Evolutionary conservation across 2,888 invertebrate species (phyloP), one percentile per base, ranked within the genome.

Genomic region (Pseudococcus longispinus): DNA sequence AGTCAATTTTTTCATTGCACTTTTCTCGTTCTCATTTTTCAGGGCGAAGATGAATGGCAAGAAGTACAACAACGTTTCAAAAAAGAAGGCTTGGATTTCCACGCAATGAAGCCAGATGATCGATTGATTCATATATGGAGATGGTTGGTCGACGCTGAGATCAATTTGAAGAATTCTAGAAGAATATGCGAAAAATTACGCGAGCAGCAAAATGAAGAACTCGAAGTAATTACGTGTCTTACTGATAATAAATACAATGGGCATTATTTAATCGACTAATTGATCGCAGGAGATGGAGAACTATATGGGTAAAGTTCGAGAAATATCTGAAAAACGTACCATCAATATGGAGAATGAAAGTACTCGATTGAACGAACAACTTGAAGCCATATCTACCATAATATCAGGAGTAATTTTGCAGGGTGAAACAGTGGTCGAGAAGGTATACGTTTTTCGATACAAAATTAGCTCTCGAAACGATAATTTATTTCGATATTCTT

Each of bases 111-210:
- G 84, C 88, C 90, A n/a, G 90, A 90, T 65, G 90, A 90, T 82
- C 89, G 90, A 70, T 88, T 90, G 11, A 89, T 91, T 65, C 90
- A 91, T 88, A 90, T 91, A 42, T 91, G 91, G 91, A 89, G 91
- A 77, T 91, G 91, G 91, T 88, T 91, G 80, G 90, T 90, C 29
- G 91, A 91, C 89, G 91, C 91, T 37, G 91, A 91, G 88, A 91
- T 90, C 84, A 91, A 91, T 89, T 89, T 91, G 37, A 90, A 90
- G 60, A 91, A 91, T 55, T 90, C 90, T 1, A 88, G 91, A 26
- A 90, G 90, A 88, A 91, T 91, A 89, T 89, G 91, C 87, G 91
- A 91, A 88, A 91, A 91, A 89, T 89, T 91, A 26, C 89, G 90
- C 85, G 90, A 90, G 87, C 90, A 91, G 86, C 90, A 91, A 87